Evolutionary conservation across 2,113 vertebrate species (phyloP).

Genomic region (Zosterops japonicus): DNA sequence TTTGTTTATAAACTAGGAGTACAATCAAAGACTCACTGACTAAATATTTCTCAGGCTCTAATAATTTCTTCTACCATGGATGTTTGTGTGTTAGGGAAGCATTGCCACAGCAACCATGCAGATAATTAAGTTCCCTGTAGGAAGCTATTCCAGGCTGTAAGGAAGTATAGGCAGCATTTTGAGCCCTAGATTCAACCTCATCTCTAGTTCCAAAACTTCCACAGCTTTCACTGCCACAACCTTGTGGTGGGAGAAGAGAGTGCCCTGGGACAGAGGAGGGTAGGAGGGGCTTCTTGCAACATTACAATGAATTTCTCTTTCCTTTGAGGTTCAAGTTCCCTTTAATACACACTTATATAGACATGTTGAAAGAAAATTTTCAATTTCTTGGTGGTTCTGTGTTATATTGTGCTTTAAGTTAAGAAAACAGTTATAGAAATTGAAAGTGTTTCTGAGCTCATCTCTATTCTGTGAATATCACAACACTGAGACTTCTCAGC

Average conservation of each 20-base stretch:
- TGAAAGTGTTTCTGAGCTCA: background rate
- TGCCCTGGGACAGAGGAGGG: accelerated
- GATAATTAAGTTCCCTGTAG: background rate
- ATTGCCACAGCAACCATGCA: background rate
- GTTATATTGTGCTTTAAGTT: background rate
- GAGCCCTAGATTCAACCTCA: background rate
- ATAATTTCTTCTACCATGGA: background rate
- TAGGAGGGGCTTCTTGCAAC: background rate
- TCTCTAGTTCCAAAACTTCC: background rate
- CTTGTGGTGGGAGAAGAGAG: background rate
- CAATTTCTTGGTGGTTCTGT: background rate
- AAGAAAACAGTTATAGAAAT: accelerated
- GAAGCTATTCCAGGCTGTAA: background rate
- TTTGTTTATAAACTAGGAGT: background rate
- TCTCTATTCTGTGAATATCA: background rate
- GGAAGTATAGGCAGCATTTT: background rate
- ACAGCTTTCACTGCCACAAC: background rate
- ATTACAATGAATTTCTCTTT: background rate
- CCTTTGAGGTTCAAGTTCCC: background rate
- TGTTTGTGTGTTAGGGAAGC: background rate
- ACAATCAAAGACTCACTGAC: background rate
- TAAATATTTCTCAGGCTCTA: background rate
- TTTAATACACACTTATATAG: background rate
- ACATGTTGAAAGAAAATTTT: background rate
- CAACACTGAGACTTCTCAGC: background rate